Evolutionary conservation across 2,797 vertebrate species (phyloP).

Genomic region (Peromyscus nudipes): DNA sequence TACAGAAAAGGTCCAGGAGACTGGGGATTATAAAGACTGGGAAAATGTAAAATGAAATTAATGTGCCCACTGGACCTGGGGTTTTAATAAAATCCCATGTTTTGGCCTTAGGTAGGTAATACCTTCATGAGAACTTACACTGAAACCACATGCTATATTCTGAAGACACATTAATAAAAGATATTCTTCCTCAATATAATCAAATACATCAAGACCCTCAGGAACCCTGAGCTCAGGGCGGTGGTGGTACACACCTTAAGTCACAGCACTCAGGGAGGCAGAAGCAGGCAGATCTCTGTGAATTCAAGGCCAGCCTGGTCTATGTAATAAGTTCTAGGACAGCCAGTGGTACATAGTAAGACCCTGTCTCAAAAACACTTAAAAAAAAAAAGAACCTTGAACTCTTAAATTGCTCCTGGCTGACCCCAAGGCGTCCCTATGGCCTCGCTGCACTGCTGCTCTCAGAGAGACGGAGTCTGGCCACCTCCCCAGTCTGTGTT

Average conservation of each 20-base stretch:
- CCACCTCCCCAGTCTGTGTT: not conserved
- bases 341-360: not conserved
- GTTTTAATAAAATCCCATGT: conserved; percentile 44
- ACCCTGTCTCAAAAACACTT: not conserved
- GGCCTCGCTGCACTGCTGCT: not conserved
- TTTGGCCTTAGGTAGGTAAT: conserved; percentile 10
- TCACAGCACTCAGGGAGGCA: not conserved
- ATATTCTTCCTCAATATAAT: not conserved
- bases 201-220: not conserved
- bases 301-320: not conserved
- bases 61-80: not conserved
- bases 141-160: not conserved
- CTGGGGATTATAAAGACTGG: not conserved
- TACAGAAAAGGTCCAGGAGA: not conserved
- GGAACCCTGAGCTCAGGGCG: not conserved
- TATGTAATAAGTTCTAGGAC: not conserved
- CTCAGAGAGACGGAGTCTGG: not conserved
- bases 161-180: not conserved
- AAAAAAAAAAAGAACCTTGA: too few relatives aligned
- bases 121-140: not conserved
- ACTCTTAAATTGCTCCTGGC: not conserved
- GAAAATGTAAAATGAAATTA: conserved; percentile 42
- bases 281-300: not conserved
- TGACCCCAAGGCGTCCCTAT: not conserved
- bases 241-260: not conserved